Conservation (phyloP, 2,113 vertebrate species). For the Macroglossus sobrinus region DNA sequence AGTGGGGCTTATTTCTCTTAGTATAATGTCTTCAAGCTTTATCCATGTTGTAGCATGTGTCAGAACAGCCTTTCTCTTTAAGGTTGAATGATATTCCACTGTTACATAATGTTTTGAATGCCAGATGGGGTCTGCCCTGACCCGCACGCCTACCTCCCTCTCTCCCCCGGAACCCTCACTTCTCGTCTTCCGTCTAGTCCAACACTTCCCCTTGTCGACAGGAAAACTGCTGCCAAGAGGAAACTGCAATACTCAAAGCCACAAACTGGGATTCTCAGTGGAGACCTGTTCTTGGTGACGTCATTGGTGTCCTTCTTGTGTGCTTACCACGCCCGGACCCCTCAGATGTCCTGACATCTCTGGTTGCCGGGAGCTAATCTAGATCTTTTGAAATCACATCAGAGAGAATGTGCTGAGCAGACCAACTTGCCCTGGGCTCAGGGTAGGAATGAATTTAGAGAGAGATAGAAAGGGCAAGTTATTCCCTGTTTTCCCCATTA, state of each 20-base stretch:
- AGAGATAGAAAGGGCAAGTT: not conserved
- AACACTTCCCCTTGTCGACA: not conserved
- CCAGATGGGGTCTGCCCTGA: not conserved
- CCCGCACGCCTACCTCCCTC: too few relatives aligned
- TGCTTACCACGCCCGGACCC: not conserved
- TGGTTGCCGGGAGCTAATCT: not conserved
- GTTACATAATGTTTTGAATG: not conserved
- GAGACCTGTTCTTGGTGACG: not conserved
- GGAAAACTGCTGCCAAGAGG: not conserved
- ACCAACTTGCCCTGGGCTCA: not conserved
- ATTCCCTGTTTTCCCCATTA: not conserved
- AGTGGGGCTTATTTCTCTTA: not conserved
- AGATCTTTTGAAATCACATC: not conserved
- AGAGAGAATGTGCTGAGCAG: not conserved
- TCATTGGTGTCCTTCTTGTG: not conserved
- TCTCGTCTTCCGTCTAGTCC: not conserved
- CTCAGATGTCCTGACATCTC: not conserved
- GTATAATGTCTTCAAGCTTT: not conserved
- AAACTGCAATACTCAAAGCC: not conserved
- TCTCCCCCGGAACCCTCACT: not conserved
- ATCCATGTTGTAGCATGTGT: not conserved
- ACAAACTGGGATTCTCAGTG: not conserved
- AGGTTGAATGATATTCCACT: not conserved
- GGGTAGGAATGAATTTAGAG: too few relatives aligned
- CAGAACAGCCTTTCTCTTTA: not conserved